Percentiles rank a stretch among this genome's conserved stretches.
These are phyloP conservation scores for Fragum sueziense DNA, from an alignment of 2,888 invertebrate genomes.

Conservation along the genomic window DNA sequence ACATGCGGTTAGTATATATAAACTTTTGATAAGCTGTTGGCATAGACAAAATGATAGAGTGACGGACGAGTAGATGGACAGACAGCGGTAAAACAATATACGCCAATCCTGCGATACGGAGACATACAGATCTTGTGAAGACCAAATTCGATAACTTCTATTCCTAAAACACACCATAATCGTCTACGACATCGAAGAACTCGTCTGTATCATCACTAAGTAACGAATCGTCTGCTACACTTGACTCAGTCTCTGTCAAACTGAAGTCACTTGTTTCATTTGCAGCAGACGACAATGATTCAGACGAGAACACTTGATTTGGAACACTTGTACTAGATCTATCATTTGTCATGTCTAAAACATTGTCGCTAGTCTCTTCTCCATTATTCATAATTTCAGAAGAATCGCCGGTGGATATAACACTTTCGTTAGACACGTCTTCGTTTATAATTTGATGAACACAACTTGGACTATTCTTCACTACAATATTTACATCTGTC, in stretches of 20 bases:
- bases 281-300: not conserved
- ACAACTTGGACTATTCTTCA: not conserved
- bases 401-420: too few relatives aligned
- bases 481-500: too few relatives aligned
- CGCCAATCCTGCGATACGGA: too few relatives aligned
- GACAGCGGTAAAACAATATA: too few relatives aligned
- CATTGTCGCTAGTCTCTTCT: not conserved
- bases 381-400: not conserved
- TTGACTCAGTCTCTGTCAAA: not conserved
- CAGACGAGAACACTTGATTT: not conserved
- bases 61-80: too few relatives aligned
- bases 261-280: not conserved
- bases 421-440: not conserved
- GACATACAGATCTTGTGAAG: too few relatives aligned
- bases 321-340: not conserved
- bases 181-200: conserved; percentile 1
- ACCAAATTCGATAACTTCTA: not conserved
- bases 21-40: too few relatives aligned
- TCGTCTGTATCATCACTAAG: conserved; percentile 7
- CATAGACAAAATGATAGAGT: too few relatives aligned
- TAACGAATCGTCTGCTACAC: not conserved
- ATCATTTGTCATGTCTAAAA: not conserved
- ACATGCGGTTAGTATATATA: too few relatives aligned
- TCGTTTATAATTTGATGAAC: not conserved
- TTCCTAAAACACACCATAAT: not conserved